phyloP scores from a whole-genome alignment of 2,113 vertebrate genomes.

The Thalassoma bifasciatum region DNA sequence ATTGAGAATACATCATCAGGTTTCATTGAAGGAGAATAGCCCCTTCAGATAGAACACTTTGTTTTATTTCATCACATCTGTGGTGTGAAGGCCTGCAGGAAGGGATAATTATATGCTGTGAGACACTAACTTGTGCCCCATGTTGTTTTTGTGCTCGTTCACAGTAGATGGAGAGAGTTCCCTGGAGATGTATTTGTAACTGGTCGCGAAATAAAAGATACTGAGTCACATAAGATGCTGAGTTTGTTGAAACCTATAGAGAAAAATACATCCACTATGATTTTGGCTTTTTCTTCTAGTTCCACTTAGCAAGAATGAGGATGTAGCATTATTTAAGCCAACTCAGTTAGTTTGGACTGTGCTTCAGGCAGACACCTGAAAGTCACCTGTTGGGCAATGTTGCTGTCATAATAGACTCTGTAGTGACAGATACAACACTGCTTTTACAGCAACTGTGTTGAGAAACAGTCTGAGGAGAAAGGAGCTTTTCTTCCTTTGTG shows the following conservation, averaged over 20 bases:
- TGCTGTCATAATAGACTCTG: not conserved
- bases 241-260: not conserved
- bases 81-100: not conserved
- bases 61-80: constrained; percentile 3
- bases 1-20: not conserved
- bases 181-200: constrained; percentile 7
- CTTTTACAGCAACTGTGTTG: too few relatives aligned
- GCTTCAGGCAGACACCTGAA: not conserved
- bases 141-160: not conserved
- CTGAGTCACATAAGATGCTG: not conserved
- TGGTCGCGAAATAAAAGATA: constrained; percentile 8
- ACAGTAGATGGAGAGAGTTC: not conserved
- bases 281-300: not conserved
- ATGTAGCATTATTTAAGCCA: not conserved
- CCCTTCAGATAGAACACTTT: not conserved
- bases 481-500: not conserved
- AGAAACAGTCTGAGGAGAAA: not conserved
- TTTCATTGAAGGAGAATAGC: not conserved
- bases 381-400: not conserved
- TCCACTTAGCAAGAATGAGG: too few relatives aligned
- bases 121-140: not conserved
- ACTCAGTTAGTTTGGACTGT: not conserved
- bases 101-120: not conserved
- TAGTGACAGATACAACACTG: not conserved
- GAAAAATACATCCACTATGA: not conserved